These are phyloP conservation scores for Siderastrea radians DNA, from an alignment of 92 coral and sea anemone genomes.

Conservation along the genomic window DNA sequence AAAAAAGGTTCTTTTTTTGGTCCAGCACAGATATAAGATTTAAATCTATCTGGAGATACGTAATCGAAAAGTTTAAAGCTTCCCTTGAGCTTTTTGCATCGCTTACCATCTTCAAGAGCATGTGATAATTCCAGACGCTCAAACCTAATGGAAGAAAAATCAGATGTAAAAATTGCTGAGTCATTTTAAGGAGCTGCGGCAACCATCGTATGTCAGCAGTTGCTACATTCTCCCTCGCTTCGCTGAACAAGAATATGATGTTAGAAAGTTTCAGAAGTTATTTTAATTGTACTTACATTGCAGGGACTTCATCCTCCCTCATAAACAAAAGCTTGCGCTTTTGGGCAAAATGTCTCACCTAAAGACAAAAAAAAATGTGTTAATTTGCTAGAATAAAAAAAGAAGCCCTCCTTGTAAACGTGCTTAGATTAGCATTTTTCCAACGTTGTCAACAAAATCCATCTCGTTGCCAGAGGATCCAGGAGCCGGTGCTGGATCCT, in stretches of 20 bases:
- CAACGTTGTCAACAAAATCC: too few species aligned
- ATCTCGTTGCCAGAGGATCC: too few species aligned
- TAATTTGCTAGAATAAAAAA: background rate
- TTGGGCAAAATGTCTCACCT: constrained; percentile 76
- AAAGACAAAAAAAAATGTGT: background rate
- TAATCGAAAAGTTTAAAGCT: too few species aligned
- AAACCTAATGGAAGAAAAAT: constrained; percentile 3
- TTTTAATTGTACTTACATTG: constrained; percentile 67
- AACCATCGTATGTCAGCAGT: background rate
- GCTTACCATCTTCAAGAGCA: constrained; percentile 25
- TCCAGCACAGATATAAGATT: too few species aligned
- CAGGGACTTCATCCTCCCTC: constrained; percentile 70
- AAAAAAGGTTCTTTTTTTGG: too few species aligned
- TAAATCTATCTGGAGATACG: too few species aligned
- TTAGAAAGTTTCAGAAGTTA: background rate
- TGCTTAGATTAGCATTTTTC: too few species aligned
- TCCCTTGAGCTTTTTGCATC: background rate
- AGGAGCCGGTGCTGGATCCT: too few species aligned
- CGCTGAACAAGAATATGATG: background rate
- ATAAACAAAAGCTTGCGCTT: constrained; percentile 75
- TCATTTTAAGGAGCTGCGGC: too few species aligned
- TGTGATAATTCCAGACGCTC: constrained; percentile 26
- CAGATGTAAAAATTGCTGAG: too few species aligned
- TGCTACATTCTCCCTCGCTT: background rate
- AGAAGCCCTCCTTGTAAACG: too few species aligned